Evolutionary conservation across 92 coral and sea anemone species (phyloP), one percentile per base, ranked within the genome.

Genomic region (Meandrina meandrites): DNA sequence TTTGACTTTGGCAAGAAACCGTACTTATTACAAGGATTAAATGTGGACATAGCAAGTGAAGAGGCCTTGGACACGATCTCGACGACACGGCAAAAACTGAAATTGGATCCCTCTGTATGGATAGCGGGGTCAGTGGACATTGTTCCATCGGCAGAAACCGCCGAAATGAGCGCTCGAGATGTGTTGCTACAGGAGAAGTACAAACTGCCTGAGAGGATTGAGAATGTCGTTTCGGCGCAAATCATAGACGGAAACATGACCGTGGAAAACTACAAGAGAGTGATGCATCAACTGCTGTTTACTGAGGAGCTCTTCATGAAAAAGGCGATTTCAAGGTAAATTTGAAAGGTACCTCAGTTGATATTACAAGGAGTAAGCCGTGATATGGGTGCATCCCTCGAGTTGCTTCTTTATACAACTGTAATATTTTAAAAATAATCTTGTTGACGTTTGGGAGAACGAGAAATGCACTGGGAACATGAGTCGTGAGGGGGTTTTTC

Each of bases 221-320:
- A 87, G 36, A 88, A 89, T 47, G 79, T 91, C 11, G 80, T 91
- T 40, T 75, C 92, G 18, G 80, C 85, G 5, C 89, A 87, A 37
- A 36, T 91, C 36, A 32, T 84, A 30, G 85, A 66, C 18, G 47
- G 42, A 37, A 82, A 76, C 40, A 48, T 90, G 19, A 86, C 82
- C 22, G 76, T 81, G 35, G 86, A 84, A 31, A 91, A 90, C 79
- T 93, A 93, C 85, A 40, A 87, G 73, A 68, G 86, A 42, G 89
- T 84, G 30, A 90, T 92, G 92, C 96, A 93, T 56, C 91, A 91
- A 51, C 82, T 93, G 27, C 73, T 93, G 64, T 93, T 89, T 83
- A 58, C 86, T 47, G 96, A 93, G 83, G 96, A 93, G 86, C 85
- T 81, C 28, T 87, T 82, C 81, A 91, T 89, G 89, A 89, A 88